Percentiles rank a stretch among this genome's conserved stretches.
phyloP scores from a whole-genome alignment of 30 jellyfish, hydroid and myxozoan species.

The Chrysaora quinquecirrha region DNA sequence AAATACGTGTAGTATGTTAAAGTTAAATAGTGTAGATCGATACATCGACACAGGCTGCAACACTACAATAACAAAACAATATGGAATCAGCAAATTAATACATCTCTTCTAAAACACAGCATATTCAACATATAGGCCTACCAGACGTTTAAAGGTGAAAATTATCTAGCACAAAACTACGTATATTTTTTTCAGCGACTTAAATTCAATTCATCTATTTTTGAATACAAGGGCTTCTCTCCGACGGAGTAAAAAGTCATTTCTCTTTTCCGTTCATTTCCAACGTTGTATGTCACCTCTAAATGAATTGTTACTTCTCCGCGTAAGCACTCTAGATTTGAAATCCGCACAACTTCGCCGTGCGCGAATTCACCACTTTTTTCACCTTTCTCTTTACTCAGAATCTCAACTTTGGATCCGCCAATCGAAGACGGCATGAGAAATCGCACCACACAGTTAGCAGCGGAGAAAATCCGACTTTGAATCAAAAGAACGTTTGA shows the following conservation, averaged over 20 bases:
- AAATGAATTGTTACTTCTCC: conserved; percentile 87
- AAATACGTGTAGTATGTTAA: no score
- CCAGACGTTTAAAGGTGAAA: no score
- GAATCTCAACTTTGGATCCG: conserved; percentile 81
- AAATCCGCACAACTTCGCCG: conserved; percentile 68
- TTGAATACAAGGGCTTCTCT: conserved; percentile 78
- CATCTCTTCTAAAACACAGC: no score
- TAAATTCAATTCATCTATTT: conserved; percentile 32
- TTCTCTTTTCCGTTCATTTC: conserved; percentile 43
- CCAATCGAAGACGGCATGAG: conserved; percentile 82
- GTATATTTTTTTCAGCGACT: not conserved
- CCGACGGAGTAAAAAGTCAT: conserved; percentile 58
- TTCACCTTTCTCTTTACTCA: conserved; percentile 27
- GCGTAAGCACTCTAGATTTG: conserved; percentile 75
- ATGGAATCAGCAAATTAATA: no score
- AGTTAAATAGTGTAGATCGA: no score
- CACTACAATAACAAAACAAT: no score
- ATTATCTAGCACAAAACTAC: no score
- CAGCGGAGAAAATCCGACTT: conserved; percentile 48
- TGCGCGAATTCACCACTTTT: conserved; percentile 6
- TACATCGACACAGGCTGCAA: no score
- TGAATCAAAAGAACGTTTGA: conserved; percentile 87
- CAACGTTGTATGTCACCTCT: conserved; percentile 51
- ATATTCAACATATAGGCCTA: no score
- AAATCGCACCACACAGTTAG: conserved; percentile 54